Evolutionary conservation across 2,113 vertebrate genomes (phyloP).

Genomic region (Megaceryle maxima): DNA sequence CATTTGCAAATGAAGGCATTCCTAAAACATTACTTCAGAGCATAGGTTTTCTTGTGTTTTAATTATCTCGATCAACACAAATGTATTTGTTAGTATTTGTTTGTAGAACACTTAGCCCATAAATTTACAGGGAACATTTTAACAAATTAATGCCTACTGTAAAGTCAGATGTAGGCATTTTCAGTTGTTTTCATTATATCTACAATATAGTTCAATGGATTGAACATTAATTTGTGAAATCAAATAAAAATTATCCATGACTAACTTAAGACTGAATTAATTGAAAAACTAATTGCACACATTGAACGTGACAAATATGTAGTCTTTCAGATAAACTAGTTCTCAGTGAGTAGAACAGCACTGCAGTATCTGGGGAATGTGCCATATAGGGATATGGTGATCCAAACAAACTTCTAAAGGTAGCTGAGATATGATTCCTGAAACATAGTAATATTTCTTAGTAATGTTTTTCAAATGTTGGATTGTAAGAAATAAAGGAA

Average conservation of each 20-base stretch:
- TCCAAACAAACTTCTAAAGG: background rate
- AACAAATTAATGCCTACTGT: background rate
- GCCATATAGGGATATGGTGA: background rate
- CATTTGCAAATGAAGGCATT: background rate
- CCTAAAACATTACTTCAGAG: background rate
- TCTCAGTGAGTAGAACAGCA: background rate
- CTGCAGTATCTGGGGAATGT: background rate
- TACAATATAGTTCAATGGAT: background rate
- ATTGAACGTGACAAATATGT: background rate
- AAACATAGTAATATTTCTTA: background rate
- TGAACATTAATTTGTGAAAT: background rate
- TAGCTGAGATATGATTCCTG: background rate
- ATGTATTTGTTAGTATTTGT: background rate
- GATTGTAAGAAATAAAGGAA: background rate
- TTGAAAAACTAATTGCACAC: background rate
- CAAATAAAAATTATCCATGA: background rate
- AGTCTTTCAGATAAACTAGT: background rate
- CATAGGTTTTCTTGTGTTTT: background rate
- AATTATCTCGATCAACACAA: background rate
- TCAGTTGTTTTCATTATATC: background rate
- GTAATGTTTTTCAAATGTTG: background rate
- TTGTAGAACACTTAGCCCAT: background rate
- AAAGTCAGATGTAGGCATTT: background rate
- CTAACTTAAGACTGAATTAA: background rate
- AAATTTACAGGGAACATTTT: background rate